Evolutionary conservation across 2,113 vertebrate genomes (phyloP), one percentile per base, ranked within the genome.

Genomic region (Poicephalus gulielmi): DNA sequence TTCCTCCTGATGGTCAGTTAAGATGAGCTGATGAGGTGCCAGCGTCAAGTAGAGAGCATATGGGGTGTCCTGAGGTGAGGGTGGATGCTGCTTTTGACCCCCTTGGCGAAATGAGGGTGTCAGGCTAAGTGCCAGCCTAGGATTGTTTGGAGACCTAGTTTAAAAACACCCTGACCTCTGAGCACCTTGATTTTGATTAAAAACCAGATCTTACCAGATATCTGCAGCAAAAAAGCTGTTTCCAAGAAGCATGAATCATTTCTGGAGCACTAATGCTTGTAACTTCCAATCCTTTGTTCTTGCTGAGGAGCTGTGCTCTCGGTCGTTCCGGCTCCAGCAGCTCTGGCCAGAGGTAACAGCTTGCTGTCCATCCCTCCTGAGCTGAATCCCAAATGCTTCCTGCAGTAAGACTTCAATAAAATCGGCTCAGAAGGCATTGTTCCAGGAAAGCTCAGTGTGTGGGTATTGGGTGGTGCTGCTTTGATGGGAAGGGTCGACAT

Each of bases 191-290:
- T 62, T 37, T 53, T 79, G 11, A 11, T 90, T 90, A 75, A 82
- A 95, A 92, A 13, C 0, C 0, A 0, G 75, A 57, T 30, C 46
- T 94, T 83, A 70, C 69, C 71, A 77, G 68, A 67, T 93, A 67
- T 74, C 62, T 1, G 1, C 68, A 91, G 82, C 49, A 70, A 91
- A 92, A 70, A 69, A 23, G 43, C 62, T 74, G 79, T 35, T 96
- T 96, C 87, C 84, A 66, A 95, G 90, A 91, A 91, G 71, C n/a
- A 69, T 92, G 91, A 95, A 92, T 95, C 77, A 94, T 79, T 93
- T 88, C 90, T 96, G 94, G 86, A 94, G 30, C 62, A 5, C 66
- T 91, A 84, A 79, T 67, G 73, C 69, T 89, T 71, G 6, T 52
- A 50, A 91, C 80, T 95, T 95, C 91, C 91, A 68, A 22, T 69